A percentile compares a stretch with the other conserved stretches of the same genome.
phyloP scores from a whole-genome alignment of 2,888 invertebrate genomes.

The Apantesis nais region DNA sequence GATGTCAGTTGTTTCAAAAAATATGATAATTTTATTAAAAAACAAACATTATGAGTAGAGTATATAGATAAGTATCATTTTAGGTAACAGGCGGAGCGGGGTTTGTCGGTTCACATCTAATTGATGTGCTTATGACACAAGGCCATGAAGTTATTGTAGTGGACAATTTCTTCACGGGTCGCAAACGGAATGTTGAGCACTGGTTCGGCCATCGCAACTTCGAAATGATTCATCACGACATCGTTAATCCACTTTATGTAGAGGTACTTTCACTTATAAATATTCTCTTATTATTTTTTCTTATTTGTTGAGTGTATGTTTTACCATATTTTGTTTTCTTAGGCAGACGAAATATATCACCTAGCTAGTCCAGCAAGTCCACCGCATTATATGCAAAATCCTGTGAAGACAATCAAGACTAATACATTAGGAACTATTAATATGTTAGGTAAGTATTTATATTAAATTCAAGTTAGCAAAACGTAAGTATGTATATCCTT shows the following conservation, averaged over 20 bases:
- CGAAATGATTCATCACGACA: slow-evolving; percentile 99
- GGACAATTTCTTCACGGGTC: slow-evolving; percentile 99
- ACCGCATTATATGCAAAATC: slow-evolving; percentile 99
- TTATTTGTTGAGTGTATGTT: background rate
- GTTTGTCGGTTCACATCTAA: slow-evolving; percentile 99
- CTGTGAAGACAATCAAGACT: slow-evolving; percentile 99
- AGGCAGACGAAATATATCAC: slow-evolving; percentile 98
- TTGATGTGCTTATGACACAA: slow-evolving; percentile 96
- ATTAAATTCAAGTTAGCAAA: too few species aligned
- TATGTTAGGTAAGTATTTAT: slow-evolving; percentile 91
- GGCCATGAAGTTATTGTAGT: slow-evolving; percentile 98
- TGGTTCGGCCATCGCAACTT: slow-evolving; percentile 99
- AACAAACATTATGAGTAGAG: background rate
- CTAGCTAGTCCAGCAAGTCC: slow-evolving; percentile 99
- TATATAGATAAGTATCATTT: slow-evolving; percentile 33
- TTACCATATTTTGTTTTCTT: slow-evolving; percentile 40
- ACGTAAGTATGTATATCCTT: background rate
- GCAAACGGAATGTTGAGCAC: slow-evolving; percentile 98
- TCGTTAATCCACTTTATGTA: slow-evolving; percentile 98
- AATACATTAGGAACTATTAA: slow-evolving; percentile 98
- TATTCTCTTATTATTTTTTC: background rate
- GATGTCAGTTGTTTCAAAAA: too few species aligned
- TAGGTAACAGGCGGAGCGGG: slow-evolving; percentile 98
- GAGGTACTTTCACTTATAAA: slow-evolving; percentile 84
- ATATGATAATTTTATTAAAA: too few species aligned